Conservation (phyloP, 2,797 vertebrate genomes). For the Lepidocolaptes lacrymiger region DNA sequence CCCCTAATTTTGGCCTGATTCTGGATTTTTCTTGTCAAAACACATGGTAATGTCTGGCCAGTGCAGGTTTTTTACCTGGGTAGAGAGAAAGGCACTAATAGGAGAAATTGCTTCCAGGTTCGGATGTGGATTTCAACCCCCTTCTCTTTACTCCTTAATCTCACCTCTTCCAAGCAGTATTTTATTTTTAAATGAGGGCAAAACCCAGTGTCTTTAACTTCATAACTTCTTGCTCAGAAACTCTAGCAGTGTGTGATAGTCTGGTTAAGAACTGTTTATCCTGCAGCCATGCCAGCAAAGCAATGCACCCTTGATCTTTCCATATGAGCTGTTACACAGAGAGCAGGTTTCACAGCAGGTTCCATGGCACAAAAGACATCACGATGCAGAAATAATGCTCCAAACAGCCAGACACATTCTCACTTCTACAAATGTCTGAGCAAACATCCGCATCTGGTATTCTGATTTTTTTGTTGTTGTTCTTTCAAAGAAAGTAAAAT, state of each 20-base stretch:
- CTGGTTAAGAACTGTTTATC: slow-evolving; percentile 63
- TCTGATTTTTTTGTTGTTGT: slow-evolving; percentile 45
- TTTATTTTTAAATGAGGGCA: slow-evolving; percentile 47
- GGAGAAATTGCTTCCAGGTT: slow-evolving; percentile 4
- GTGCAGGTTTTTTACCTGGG: background rate
- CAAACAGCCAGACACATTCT: slow-evolving; percentile 74
- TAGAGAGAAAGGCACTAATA: background rate
- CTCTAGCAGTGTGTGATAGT: slow-evolving; percentile 29
- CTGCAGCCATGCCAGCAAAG: slow-evolving; percentile 68
- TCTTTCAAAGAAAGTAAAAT: slow-evolving; percentile 62
- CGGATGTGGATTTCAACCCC: background rate
- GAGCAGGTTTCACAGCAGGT: slow-evolving; percentile 75
- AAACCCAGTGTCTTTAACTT: slow-evolving; percentile 23
- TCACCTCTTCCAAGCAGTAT: background rate
- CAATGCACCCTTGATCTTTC: slow-evolving; percentile 66
- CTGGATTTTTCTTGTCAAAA: background rate
- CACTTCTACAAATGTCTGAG: slow-evolving; percentile 75
- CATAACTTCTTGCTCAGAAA: slow-evolving; percentile 41
- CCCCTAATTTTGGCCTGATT: background rate
- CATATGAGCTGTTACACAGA: slow-evolving; percentile 76
- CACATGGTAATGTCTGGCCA: background rate
- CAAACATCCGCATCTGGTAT: slow-evolving; percentile 73
- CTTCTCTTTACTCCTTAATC: background rate
- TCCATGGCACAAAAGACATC: slow-evolving; percentile 70
- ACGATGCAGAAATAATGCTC: slow-evolving; percentile 67